Base-by-base conservation (phyloP, 2,113 vertebrate species). In the Mormoops blainvillei region DNA sequence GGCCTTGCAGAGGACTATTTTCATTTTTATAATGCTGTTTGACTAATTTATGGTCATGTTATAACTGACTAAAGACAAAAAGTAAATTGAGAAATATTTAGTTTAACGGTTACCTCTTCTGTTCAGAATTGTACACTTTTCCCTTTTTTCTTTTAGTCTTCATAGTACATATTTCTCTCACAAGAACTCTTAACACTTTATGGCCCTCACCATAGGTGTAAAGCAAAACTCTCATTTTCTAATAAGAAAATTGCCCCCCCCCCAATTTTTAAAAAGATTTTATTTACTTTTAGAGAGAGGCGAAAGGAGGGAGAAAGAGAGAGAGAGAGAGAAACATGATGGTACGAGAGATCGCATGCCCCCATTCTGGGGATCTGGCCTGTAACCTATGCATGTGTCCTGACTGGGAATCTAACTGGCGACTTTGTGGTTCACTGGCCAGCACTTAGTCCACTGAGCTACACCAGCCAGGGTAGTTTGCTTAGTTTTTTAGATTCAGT, bases 71-170 rank as follows among this genome's bases (percentile, higher is more conserved):
- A n/a, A 56, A 92, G 58, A 77, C 22, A 54, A 19, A 77, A 73
- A 67, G 12, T 77, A 78, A 43, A 73, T 88, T 41, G 50, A 63
- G 52, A 86, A 94, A 80, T 36, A 63, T 45, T 78, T 82, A 71
- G 43, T 91, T 76, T 33, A 63, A 54, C 58, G 43, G 28, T 67
- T 28, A 50, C 14, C 18, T 80, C n/a, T n/a, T n/a, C n/a, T n/a
- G 5, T 82, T 15, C 33, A 70, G 26, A 87, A 48, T 43, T 63
- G 15, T 9, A 12, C 5, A 63, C 26, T 77, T 14, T 31, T 10
- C 65, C 11, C 36, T 70, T 89, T 82, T 82, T 94, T n/a, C 41
- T 65, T 54, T 89, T 76, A 68, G 31, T 90, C 18, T 19, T 87
- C 54, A 48, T 3, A 89, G 77, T 68, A 88, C 8, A 18, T 87